Conservation (phyloP, 1,140 invertebrate genomes). For the Hylaeus volcanicus region DNA sequence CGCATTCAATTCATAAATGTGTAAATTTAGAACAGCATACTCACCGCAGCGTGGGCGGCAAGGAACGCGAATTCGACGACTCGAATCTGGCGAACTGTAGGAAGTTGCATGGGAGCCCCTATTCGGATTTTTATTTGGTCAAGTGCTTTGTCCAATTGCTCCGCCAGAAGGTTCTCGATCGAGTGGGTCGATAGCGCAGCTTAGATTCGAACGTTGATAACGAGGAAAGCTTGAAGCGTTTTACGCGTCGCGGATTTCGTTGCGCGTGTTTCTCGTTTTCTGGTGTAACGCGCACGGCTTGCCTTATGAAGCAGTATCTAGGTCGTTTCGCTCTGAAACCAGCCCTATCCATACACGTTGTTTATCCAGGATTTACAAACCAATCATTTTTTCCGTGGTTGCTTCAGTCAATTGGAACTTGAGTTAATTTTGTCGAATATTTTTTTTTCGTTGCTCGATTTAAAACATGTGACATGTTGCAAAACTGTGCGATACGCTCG, state of each 20-base stretch:
- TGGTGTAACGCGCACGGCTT: slow-evolving; percentile 47
- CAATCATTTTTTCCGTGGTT: too few species aligned
- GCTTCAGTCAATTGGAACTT: too few species aligned
- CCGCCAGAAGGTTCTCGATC: not conserved
- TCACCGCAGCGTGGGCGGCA: not conserved
- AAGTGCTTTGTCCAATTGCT: not conserved
- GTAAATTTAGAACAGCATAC: too few species aligned
- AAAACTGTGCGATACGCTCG: not conserved
- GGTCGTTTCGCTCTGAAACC: slow-evolving; percentile 56
- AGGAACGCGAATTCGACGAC: not conserved
- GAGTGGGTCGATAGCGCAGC: not conserved
- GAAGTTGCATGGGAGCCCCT: not conserved
- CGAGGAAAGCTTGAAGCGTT: slow-evolving; percentile 4
- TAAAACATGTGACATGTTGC: not conserved
- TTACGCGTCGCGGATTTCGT: not conserved
- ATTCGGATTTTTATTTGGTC: not conserved
- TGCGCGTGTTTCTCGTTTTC: slow-evolving; percentile 34
- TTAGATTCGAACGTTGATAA: not conserved
- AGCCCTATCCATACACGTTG: slow-evolving; percentile 31
- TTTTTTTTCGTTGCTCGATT: too few species aligned
- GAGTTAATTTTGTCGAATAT: too few species aligned
- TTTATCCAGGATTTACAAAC: slow-evolving; percentile 7
- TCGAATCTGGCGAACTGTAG: not conserved
- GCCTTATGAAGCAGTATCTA: slow-evolving; percentile 43
- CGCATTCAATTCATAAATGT: too few species aligned